Evolutionary conservation across 2,888 invertebrate genomes (phyloP), one percentile per base, ranked within the genome.

Genomic region (Chaetogeoica ovagalla): DNA sequence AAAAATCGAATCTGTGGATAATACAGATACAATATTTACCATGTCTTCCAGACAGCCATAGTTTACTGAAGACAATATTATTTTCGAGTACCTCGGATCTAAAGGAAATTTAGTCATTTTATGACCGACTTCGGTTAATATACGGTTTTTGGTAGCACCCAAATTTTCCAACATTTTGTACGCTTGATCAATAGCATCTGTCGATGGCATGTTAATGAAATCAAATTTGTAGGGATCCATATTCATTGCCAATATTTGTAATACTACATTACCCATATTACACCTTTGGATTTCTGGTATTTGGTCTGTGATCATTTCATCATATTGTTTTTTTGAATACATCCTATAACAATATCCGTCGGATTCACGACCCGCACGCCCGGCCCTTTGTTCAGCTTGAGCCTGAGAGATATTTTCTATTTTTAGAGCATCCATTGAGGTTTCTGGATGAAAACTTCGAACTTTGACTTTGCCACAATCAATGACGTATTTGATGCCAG

Each of bases 301-400:
- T 30, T 93, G 90, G 85, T 92, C 92, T 65, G 88, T 88, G 71
- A 89, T 88, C 86, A 97, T 90, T 43, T 87, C 86, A 48, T 91
- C 90, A 87, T 93, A 95, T 85, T 95, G 93, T 0, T 86, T 83
- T 62, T 91, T 90, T 1, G 96, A 94, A 86, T 93, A 98, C 1
- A 94, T 90, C 73, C 97, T 89, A 87, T 96, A 98, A 85, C 96
- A 96, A 83, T 88, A 89, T 57, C 97, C 97, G 81, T 93, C 89
- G 5, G 91, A 89, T 85, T 96, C 94, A 82, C 98, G 90, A 30
- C 97, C 97, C 17, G 97, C 96, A 83, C 98, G 89, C 0, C 98
- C 98, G 17, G 94, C 91, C 83, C 98, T 89, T 88, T 98, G 98
- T 92, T 94, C 93, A 17, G 95, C 94, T 87, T 97, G 97, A 55